Conservation (phyloP, 2,888 invertebrate species). For the Beris morrisii region DNA sequence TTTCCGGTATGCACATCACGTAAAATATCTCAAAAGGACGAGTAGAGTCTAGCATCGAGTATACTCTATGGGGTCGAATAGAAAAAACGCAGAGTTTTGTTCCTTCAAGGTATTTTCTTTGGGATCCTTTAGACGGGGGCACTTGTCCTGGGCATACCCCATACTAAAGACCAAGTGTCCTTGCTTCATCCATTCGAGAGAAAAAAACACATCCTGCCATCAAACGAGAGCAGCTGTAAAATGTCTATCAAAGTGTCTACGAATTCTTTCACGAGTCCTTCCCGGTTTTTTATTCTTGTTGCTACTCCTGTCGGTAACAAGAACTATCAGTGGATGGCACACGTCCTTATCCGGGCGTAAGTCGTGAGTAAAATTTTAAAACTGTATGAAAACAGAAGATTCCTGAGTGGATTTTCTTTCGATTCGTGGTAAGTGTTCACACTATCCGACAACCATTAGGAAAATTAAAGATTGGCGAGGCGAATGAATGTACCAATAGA, state of each 20-base stretch:
- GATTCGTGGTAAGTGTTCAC: neutral
- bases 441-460: neutral
- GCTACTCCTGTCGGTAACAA: slow-evolving; percentile 11
- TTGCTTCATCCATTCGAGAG: too few relatives aligned
- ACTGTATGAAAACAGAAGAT: neutral
- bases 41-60: too few relatives aligned
- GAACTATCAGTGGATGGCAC: slow-evolving; percentile 3
- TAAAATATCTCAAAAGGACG: too few relatives aligned
- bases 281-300: neutral
- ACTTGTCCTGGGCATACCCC: too few relatives aligned
- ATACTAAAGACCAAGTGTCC: too few relatives aligned
- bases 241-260: slow-evolving; percentile 16
- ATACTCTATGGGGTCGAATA: too few relatives aligned
- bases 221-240: slow-evolving; percentile 11
- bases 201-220: too few relatives aligned
- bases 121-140: too few relatives aligned
- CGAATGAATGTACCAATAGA: too few relatives aligned
- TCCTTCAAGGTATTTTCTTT: too few relatives aligned
- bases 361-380: slow-evolving; percentile 23
- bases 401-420: neutral
- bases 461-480: neutral
- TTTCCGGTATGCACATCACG: too few relatives aligned
- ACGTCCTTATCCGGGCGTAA: slow-evolving; percentile 7
- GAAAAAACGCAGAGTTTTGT: too few relatives aligned
- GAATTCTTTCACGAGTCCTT: neutral